Percentiles rank a stretch among this genome's conserved stretches.
phyloP scores from a whole-genome alignment of 2,888 invertebrate genomes.

The Campoletis raptor region DNA sequence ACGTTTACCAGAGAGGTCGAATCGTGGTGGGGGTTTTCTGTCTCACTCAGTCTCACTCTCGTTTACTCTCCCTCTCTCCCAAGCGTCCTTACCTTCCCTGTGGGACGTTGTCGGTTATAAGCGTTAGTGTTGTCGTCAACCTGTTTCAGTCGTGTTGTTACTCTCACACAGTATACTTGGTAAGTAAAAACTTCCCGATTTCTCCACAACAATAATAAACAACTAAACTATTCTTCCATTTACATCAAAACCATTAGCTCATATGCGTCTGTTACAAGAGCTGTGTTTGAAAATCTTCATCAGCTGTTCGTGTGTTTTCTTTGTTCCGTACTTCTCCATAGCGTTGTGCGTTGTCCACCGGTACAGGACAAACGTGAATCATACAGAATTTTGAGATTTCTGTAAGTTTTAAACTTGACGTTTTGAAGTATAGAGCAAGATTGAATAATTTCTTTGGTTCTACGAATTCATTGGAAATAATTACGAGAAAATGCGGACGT shows the following conservation, averaged over 20 bases:
- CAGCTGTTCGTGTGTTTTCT: slow-evolving; percentile 7
- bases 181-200: slow-evolving; percentile 72
- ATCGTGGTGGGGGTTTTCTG: slow-evolving; percentile 51
- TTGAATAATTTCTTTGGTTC: not conserved
- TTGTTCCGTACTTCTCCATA: not conserved
- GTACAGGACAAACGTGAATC: not conserved
- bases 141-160: slow-evolving; percentile 82
- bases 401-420: not conserved
- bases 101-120: slow-evolving; percentile 79
- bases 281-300: not conserved
- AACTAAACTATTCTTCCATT: not conserved
- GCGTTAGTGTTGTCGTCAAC: slow-evolving; percentile 75
- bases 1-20: slow-evolving; percentile 47
- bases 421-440: not conserved
- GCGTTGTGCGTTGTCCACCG: not conserved
- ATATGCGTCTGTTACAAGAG: not conserved
- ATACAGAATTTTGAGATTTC: not conserved
- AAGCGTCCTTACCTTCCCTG: slow-evolving; percentile 68
- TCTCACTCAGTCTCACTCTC: slow-evolving; percentile 13
- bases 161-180: slow-evolving; percentile 81
- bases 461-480: not conserved
- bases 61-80: slow-evolving; percentile 15
- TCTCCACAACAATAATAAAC: not conserved
- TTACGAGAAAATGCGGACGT: not conserved
- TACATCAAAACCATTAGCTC: not conserved